Evolutionary conservation across 2,113 vertebrate genomes (phyloP), one percentile per base, ranked within the genome.

Genomic region (Leiothrix lutea): DNA sequence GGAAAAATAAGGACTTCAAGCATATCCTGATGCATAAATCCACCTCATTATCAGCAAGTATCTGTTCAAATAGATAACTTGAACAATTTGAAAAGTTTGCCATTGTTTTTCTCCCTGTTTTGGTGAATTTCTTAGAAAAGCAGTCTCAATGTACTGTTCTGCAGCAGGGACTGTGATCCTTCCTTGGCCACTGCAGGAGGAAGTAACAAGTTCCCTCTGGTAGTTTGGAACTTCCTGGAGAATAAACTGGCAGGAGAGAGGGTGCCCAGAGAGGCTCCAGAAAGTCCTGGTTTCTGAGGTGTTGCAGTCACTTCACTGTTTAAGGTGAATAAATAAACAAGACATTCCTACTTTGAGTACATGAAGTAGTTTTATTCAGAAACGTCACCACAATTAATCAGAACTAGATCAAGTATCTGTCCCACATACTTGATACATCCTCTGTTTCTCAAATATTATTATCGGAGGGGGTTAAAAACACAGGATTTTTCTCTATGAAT

Each of bases 401-500:
- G 20, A 85, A 48, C 6, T 18, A 21, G 14, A 42, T 53, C 29
- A 60, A n/a, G 1, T 11, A 11, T 53, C 9, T 45, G 5, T 82
- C 29, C 64, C 12, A 23, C 3, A 8, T 6, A 38, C 36, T 38
- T 38, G 6, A 28, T 8, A 40, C 28, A 33, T 4, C 5, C 15
- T 71, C 58, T 20, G 11, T 66, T 71, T 51, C 54, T 73, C 64
- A 86, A 83, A 80, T 44, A 56, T n/a, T 44, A 56, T n/a, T 42
- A n/a, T 4, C 60, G 14, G 20, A 40, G 9, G 5, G 5, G 2
- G 2, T 28, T 86, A 42, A 78, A 70, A 35, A 13, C 2, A 1
- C 3, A n/a, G 15, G 11, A 9, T 2, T 23, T 51, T 51, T 73
- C 20, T 80, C 9, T 0, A 1, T 38, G 15, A 33, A 3, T 42